Evolutionary conservation across 2,797 vertebrate genomes (phyloP), one percentile per base, ranked within the genome.

Genomic region (Sphenodon punctatus): DNA sequence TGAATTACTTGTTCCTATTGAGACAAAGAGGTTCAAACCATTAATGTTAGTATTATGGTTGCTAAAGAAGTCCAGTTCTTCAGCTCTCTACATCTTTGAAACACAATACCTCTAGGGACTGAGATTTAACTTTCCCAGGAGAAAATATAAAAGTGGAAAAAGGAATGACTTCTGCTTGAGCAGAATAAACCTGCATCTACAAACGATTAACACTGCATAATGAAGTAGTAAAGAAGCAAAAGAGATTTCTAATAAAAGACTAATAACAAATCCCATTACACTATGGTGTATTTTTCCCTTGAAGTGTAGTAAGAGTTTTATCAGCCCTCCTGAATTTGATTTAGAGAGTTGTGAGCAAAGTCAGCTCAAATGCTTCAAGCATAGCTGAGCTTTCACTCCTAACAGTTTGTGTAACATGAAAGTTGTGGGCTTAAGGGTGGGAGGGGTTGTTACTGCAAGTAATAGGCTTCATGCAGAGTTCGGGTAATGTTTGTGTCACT

Each of bases 261-360:
- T 92, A 94, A 94, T 92, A 94, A 87, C 88, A 92, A 94, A 93
- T 93, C 90, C 90, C 84, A 88, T 92, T 93, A 91, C 83, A 75
- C 82, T 46, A 7, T 63, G 65, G 82, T 75, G 32, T 75, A 51
- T 89, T 93, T 90, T 89, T 85, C 78, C 49, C 58, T 83, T 93
- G 71, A 86, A 83, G 46, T 67, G 30, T 83, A 80, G 89, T 85
- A n/a, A 89, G 75, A 71, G 38, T 82, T 85, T 81, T 86, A 79
- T 89, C 34, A 46, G 60, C 88, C 85, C 72, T 91, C 41, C 70
- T 79, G 74, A 90, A 80, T 84, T 90, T 79, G 86, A 78, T 85
- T 89, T 86, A 36, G 64, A 61, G 66, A 77, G 61, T 81, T 68
- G 42, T 75, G 74, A 76, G 67, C 55, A 76, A 91, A 84, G 74